Evolutionary conservation across 53 echinoderm and acorn worm genomes (phyloP).

Genomic region (Astropecten irregularis): DNA sequence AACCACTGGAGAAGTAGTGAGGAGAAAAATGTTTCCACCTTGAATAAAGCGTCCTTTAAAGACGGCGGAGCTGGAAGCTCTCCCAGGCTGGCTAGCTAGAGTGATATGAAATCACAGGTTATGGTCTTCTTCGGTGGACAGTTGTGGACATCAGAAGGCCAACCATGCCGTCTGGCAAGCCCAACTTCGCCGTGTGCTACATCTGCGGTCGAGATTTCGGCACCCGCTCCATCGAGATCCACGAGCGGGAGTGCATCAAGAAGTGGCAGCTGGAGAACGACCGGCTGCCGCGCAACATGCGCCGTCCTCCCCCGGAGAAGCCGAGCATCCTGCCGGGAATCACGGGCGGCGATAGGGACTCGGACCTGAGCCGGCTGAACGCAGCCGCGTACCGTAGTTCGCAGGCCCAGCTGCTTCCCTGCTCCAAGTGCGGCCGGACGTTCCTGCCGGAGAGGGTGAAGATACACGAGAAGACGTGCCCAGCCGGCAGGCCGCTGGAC

Average conservation of each 20-base stretch:
- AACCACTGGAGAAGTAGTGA: too few species aligned
- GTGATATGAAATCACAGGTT: too few species aligned
- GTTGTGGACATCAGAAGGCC: too few species aligned
- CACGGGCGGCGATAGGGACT: not conserved
- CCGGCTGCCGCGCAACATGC: constrained; percentile 9
- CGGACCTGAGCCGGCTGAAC: constrained; percentile 45
- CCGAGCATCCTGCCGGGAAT: constrained; percentile 54
- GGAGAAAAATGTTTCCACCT: too few species aligned
- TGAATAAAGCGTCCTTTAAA: too few species aligned
- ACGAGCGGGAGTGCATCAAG: constrained; percentile 62
- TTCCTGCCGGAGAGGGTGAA: constrained; percentile 78
- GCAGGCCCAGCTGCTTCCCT: constrained; percentile 63
- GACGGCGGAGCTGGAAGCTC: too few species aligned
- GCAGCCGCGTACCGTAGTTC: constrained; percentile 78
- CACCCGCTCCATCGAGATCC: constrained; percentile 55
- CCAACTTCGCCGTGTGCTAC: constrained; percentile 51
- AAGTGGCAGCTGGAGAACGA: constrained; percentile 59
- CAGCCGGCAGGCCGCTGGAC: constrained; percentile 1
- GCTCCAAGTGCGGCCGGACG: constrained; percentile 77
- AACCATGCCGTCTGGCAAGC: constrained; percentile 16
- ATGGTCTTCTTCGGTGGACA: too few species aligned
- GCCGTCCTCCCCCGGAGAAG: constrained; percentile 34
- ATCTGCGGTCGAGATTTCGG: constrained; percentile 67
- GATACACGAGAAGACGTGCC: constrained; percentile 50
- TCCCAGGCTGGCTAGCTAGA: too few species aligned